Evolutionary conservation across 2,113 vertebrate genomes (phyloP).

Genomic region (Ophiodon elongatus): DNA sequence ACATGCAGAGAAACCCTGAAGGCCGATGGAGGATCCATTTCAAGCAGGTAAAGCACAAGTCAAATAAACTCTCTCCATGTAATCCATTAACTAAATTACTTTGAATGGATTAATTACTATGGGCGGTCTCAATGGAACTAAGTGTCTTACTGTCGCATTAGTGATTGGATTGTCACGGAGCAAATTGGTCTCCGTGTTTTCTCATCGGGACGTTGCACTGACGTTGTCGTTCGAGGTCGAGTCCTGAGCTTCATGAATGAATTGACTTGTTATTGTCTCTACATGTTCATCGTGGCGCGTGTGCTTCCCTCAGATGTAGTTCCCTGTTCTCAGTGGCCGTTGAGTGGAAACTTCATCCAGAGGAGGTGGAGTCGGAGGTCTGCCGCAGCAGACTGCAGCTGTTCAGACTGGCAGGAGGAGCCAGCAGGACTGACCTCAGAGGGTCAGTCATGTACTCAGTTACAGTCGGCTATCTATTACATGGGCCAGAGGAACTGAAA

Average conservation of each 20-base stretch:
- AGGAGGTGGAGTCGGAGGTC: constrained; percentile 52
- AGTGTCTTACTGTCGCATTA: not conserved
- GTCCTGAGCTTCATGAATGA: not conserved
- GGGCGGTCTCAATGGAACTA: not conserved
- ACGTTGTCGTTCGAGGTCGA: not conserved
- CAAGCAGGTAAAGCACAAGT: constrained; percentile 53
- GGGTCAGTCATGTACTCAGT: constrained; percentile 50
- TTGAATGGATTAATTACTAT: constrained; percentile 30
- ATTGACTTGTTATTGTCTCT: not conserved
- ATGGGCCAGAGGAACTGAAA: constrained; percentile 14
- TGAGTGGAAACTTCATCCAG: constrained; percentile 71
- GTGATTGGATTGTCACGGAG: not conserved
- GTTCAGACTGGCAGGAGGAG: constrained; percentile 78
- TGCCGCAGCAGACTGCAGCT: constrained; percentile 81
- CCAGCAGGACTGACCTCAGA: constrained; percentile 65
- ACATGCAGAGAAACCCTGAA: constrained; percentile 64
- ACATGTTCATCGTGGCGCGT: not conserved
- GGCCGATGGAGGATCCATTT: constrained; percentile 41
- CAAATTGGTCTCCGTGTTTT: constrained; percentile 8
- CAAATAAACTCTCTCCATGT: constrained; percentile 20
- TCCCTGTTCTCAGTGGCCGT: constrained; percentile 82
- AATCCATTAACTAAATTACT: constrained; percentile 36
- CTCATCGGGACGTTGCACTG: not conserved
- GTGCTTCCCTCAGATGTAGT: constrained; percentile 56
- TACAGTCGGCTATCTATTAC: constrained; percentile 22